phyloP scores from a whole-genome alignment of 2,113 vertebrate genomes.

The Oostethus manadensis region DNA sequence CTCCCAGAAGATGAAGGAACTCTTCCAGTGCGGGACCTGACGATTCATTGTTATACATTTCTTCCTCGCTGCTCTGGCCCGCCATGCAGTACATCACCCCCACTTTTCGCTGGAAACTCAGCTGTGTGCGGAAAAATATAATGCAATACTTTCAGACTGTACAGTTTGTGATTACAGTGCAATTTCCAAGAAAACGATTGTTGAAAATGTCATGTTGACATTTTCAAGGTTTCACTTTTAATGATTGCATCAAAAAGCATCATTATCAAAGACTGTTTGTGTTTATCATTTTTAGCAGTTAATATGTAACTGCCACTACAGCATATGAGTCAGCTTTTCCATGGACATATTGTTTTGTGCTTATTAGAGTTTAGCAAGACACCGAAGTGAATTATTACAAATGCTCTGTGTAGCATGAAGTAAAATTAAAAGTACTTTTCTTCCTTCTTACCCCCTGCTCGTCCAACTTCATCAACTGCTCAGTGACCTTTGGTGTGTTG shows the following conservation, averaged over 20 bases:
- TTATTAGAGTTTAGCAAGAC: not conserved
- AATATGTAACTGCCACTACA: not conserved
- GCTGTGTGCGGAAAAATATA: conserved; percentile 62
- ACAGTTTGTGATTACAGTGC: conserved; percentile 15
- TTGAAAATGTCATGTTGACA: conserved; percentile 23
- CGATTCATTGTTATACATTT: conserved; percentile 98
- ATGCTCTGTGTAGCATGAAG: not conserved
- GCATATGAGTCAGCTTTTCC: not conserved
- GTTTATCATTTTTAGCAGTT: conserved; percentile 9
- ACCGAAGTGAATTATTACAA: not conserved
- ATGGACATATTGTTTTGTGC: not conserved
- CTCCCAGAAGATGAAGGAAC: conserved; percentile 93
- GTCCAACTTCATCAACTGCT: conserved; percentile 97
- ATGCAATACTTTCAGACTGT: conserved; percentile 12
- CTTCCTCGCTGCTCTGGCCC: conserved; percentile 94
- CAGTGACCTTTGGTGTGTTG: conserved; percentile 96
- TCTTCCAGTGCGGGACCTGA: conserved; percentile 92
- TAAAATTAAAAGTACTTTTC: not conserved
- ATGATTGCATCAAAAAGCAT: conserved; percentile 28
- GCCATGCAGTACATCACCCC: conserved; percentile 98
- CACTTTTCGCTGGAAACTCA: conserved; percentile 96
- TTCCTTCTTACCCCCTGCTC: conserved; percentile 88
- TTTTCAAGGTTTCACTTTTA: conserved; percentile 43
- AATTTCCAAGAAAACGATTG: conserved; percentile 38
- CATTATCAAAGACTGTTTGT: conserved; percentile 24